Base-by-base conservation (phyloP, 2,113 vertebrate genomes). In the Marcusenius ussheri region DNA sequence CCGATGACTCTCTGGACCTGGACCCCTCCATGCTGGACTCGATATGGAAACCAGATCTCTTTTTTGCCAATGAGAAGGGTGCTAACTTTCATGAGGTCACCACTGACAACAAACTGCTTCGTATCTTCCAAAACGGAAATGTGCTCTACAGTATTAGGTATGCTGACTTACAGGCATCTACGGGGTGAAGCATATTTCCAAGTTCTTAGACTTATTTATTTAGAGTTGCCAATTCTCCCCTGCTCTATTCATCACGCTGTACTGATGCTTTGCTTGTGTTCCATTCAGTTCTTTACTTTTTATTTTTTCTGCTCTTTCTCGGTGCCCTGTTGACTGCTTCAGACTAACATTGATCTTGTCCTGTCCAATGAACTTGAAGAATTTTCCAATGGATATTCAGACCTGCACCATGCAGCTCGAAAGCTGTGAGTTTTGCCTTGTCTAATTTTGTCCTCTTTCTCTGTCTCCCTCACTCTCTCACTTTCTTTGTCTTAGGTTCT, bases 111-210 rank as follows among this genome's bases (percentile, higher is more conserved):
- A 99, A 99, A 91, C 95, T 99, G 83, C 95, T 99, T 56, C 96
- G 97, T 83, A 98, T 99, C 93, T 99, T 98, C 94, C 97, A 98
- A 93, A 98, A 99, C 0, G 98, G 98, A 88, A 98, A 98, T 0
- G 98, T 99, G 89, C 97, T 99, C 88, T 99, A 99, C 94, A 98
- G 98, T 93, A 99, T 99, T 94, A 98, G 98, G 98, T 99, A 91
- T 70, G 62, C 62, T 31, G 27, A 70, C 10, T 70, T 13, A 15
- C 62, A 27, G 58, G n/a, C 58, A 66, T 66, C 58, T n/a, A 11
- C 58, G 31, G 62, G 62, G 62, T 70, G 9, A 11, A n/a, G 17
- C 42, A 45, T 83, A 45, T 47, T 70, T 70, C n/a, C n/a, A 31
- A 31, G n/a, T 10, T 47, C 46, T 47, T n/a, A n/a, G 21, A 45